These are phyloP conservation scores for Astatoreochromis straeleni DNA, from an alignment of 2,113 vertebrate genomes.

Conservation along the genomic window DNA sequence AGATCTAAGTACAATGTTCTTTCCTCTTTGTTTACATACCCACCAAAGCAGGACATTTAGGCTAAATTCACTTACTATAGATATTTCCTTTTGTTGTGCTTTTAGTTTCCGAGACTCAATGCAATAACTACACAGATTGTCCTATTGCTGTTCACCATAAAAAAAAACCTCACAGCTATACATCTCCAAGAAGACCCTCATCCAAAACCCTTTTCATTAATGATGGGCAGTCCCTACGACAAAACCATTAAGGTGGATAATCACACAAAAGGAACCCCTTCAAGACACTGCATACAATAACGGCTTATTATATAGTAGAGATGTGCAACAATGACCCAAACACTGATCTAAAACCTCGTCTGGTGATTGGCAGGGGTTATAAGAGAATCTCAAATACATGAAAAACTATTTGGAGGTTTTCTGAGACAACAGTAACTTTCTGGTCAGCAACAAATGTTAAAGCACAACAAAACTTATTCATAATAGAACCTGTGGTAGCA, in stretches of 20 bases:
- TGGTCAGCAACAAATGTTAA: not conserved
- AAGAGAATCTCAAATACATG: not conserved
- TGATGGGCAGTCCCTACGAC: not conserved
- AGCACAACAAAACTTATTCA: not conserved
- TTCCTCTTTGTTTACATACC: not conserved
- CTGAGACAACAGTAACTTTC: not conserved
- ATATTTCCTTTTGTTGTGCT: not conserved
- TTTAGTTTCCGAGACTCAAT: not conserved
- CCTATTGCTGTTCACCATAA: not conserved
- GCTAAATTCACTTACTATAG: not conserved
- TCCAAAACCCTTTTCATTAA: not conserved
- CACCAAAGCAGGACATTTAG: not conserved
- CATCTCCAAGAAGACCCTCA: not conserved
- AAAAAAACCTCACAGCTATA: not conserved
- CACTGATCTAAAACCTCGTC: not conserved
- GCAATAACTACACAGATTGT: not conserved
- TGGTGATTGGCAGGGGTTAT: not conserved
- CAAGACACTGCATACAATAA: not conserved
- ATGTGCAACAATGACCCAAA: not conserved
- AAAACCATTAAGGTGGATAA: not conserved
- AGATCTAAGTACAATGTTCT: not conserved
- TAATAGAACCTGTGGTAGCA: not conserved
- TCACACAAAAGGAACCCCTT: not conserved
- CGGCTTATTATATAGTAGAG: not conserved
- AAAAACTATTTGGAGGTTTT: not conserved